Base-by-base conservation (phyloP, 2,113 vertebrate genomes). In the Psittacara wagleri region DNA sequence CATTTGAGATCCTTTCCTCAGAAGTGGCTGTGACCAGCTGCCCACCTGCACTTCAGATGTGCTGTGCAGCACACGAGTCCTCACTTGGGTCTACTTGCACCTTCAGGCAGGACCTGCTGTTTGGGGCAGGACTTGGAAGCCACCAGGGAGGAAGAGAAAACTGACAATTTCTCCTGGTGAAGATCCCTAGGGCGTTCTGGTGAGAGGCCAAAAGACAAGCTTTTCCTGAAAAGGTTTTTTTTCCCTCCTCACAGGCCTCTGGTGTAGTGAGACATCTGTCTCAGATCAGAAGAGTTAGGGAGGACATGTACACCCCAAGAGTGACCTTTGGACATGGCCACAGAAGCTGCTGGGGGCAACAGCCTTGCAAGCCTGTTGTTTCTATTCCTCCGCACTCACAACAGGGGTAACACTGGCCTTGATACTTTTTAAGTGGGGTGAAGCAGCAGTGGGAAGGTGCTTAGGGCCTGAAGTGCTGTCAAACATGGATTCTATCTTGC, bases 301-400 rank as follows among this genome's bases (percentile, higher is more conserved):
- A 44, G n/a, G 54, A 39, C 27, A 15, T 0, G 2, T 23, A 3
- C 10, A 39, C 28, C 11, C 67, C 0, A 0, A 23, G 18, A 23
- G 46, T 4, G 22, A 48, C 31, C 25, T 49, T 46, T 29, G 28
- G 29, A 14, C 2, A 2, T 7, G 64, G 67, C n/a, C 0, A 1
- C 48, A 10, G 17, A 7, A 48, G 52, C 20, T 51, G 55, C 17
- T 2, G 0, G 19, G 22, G 28, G 19, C 20, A 27, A 8, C 54
- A 48, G 37, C 43, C 28, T 22, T 27, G 22, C 23, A 27, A 75
- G 10, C 13, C 24, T 1, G 1, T 18, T 15, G 18, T 27, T 61
- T 31, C 29, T 35, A 11, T 25, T 24, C 27, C 25, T 3, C 1
- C 3, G 22, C 1, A 3, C 27, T 66, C 29, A 6, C 35, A 33